Evolutionary conservation across 2,113 vertebrate species (phyloP), one percentile per base, ranked within the genome.

Genomic region (Picathartes gymnocephalus): DNA sequence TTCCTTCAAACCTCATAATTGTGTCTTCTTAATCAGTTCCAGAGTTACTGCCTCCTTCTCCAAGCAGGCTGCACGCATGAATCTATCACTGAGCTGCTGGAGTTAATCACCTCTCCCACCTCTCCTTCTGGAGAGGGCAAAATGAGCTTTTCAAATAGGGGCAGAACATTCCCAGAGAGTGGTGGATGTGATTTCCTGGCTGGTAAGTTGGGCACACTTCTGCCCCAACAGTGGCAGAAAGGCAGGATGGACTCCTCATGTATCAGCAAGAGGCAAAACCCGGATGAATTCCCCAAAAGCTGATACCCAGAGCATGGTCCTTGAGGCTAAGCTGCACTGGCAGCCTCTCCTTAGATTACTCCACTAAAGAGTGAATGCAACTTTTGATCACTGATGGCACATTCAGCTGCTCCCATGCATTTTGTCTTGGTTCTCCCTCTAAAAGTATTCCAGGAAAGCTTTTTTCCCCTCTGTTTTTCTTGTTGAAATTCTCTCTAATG

Each of bases 181-280:
- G 21, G 16, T 58, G 33, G 37, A 42, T 0, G 2, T 35, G 9
- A 33, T 24, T 77, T 71, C 0, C 0, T 51, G 44, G 37, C 20
- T 44, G 4, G 3, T 25, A 89, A 50, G 9, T 15, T 2, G 0
- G 23, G 13, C 25, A 42, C 7, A 7, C 10, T 66, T 78, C 42
- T 90, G 44, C 33, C 44, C 19, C 33, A 24, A 6, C 21, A n/a
- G 18, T 3, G 1, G 56, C 39, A 58, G 40, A 58, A 69, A 7
- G 15, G 23, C 13, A 83, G 9, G 64, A 54, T 1, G 7, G 17
- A 35, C 7, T 15, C 19, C 60, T 73, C 16, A 3, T 3, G 9
- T 20, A 37, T 23, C 73, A 66, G 51, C 21, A 66, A 62, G 33
- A 58, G 22, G 31, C 1, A 2, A 84, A 88, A 30, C 28, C 44